phyloP scores from a whole-genome alignment of 2,888 invertebrate species.

The Linnaemya tessellans region DNA sequence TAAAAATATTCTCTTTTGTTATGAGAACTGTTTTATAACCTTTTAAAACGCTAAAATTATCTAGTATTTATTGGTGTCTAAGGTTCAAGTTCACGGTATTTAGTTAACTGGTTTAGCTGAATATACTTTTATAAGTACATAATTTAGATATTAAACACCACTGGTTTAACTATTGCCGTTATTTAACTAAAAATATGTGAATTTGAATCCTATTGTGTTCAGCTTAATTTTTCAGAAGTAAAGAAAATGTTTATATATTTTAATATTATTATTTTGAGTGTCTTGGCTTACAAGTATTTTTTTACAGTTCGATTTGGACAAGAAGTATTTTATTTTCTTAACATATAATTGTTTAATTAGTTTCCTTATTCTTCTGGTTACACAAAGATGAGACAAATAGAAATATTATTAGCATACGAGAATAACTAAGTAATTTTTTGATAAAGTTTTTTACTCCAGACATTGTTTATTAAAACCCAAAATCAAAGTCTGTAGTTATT shows the following conservation, averaged over 20 bases:
- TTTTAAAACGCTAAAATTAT: conserved; percentile 40
- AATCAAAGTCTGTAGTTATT: too few relatives aligned
- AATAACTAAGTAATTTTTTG: too few relatives aligned
- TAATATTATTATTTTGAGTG: conserved; percentile 33
- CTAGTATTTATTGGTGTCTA: conserved; percentile 35
- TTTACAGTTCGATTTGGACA: conserved; percentile 56
- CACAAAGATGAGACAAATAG: conserved; percentile 10
- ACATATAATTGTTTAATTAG: conserved; percentile 17
- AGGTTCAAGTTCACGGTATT: neutral
- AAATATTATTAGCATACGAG: neutral
- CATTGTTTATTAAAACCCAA: too few relatives aligned
- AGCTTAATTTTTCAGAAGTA: conserved; percentile 14
- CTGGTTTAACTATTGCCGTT: too few relatives aligned
- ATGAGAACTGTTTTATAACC: conserved; percentile 24
- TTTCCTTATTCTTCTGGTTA: neutral
- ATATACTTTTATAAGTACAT: too few relatives aligned
- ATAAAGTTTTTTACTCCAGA: too few relatives aligned
- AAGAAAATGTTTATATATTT: neutral
- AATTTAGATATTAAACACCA: too few relatives aligned
- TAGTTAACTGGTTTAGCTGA: too few relatives aligned
- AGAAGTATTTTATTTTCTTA: conserved; percentile 14
- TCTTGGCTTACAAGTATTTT: conserved; percentile 38
- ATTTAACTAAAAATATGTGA: too few relatives aligned
- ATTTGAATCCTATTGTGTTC: too few relatives aligned
- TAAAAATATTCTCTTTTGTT: conserved; percentile 42